phyloP scores from a whole-genome alignment of 2,888 invertebrate genomes.

The Lutraria lutraria region DNA sequence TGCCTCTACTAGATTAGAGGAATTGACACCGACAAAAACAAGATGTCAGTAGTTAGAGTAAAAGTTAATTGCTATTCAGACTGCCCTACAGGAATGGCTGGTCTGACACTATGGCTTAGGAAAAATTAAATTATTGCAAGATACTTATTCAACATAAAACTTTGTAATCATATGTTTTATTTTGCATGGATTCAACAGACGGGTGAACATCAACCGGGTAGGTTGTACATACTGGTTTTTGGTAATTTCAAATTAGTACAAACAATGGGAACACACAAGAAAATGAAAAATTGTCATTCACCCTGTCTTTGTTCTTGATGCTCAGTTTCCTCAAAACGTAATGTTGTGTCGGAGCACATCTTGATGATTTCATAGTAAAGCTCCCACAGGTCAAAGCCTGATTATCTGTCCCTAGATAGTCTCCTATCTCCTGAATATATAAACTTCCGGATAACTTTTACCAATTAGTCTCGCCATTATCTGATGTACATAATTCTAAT shows the following conservation, averaged over 20 bases:
- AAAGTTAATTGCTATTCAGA: no score
- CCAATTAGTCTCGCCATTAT: no score
- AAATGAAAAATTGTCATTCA: not conserved
- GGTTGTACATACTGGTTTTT: not conserved
- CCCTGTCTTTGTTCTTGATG: not conserved
- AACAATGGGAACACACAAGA: no score
- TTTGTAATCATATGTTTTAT: not conserved
- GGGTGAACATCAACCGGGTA: not conserved
- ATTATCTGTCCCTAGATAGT: constrained; percentile 21
- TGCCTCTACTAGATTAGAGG: not conserved
- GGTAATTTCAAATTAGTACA: not conserved
- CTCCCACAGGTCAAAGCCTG: constrained; percentile 15
- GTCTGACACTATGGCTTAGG: no score
- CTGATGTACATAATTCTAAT: no score
- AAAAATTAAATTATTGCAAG: not conserved
- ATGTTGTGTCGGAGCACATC: not conserved
- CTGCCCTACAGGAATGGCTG: no score
- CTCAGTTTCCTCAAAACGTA: not conserved
- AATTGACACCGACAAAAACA: not conserved
- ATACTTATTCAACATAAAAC: not conserved
- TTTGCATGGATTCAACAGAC: not conserved
- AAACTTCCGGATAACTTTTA: no score
- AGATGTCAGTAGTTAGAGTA: no score
- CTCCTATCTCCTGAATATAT: constrained; percentile 15
- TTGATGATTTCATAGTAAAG: constrained; percentile 18